A percentile compares a stretch with the other conserved stretches of the same genome.
Conservation (phyloP, 1,140 invertebrate genomes). For the Cryptotermes secundus region DNA sequence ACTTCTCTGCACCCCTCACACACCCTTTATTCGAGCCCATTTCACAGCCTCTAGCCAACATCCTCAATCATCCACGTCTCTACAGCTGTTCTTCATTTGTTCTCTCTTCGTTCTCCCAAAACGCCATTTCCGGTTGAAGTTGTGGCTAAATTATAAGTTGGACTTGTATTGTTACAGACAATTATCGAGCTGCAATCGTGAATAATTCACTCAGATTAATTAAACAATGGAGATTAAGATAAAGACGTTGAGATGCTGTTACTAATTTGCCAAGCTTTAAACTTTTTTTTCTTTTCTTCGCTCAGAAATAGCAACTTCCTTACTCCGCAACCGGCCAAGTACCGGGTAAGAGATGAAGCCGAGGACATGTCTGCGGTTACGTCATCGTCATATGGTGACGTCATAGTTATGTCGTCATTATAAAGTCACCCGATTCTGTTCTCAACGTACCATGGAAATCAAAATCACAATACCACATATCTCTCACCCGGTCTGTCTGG, state of each 20-base stretch:
- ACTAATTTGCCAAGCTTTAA: neutral
- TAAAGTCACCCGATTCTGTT: no score
- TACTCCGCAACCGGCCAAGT: no score
- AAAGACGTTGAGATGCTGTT: neutral
- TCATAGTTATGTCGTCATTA: no score
- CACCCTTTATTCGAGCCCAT: neutral
- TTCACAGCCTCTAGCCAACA: neutral
- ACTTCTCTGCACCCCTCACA: neutral
- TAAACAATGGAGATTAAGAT: neutral
- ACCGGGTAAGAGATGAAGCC: no score
- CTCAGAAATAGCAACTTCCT: no score
- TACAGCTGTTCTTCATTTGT: slow-evolving; percentile 4
- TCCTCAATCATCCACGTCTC: neutral
- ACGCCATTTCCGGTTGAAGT: neutral
- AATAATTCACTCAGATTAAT: neutral
- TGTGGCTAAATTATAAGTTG: neutral
- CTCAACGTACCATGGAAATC: no score
- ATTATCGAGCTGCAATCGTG: neutral
- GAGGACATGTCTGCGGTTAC: no score
- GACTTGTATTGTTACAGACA: neutral
- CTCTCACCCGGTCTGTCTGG: no score
- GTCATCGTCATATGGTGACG: no score
- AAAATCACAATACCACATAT: no score
- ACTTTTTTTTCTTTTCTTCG: no score
- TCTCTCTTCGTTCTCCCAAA: neutral